These are phyloP conservation scores for Diaprepes abbreviatus DNA, from an alignment of 2,888 invertebrate species.

Conservation along the genomic window DNA sequence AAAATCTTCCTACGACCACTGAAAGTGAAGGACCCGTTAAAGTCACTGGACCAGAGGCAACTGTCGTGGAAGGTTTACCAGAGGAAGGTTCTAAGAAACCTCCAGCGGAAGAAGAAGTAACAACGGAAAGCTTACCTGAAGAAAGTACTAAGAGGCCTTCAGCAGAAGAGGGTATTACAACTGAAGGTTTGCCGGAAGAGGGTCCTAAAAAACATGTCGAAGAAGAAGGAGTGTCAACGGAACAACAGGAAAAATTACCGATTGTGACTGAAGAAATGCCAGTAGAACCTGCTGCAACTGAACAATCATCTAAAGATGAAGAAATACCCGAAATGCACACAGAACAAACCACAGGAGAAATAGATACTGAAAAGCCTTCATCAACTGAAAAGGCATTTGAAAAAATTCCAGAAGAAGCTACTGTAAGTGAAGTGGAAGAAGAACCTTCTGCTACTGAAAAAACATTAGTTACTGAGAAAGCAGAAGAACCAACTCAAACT, in stretches of 20 bases:
- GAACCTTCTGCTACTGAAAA: conserved; percentile 3
- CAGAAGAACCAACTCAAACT: neutral
- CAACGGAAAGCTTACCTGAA: neutral
- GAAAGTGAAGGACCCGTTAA: neutral
- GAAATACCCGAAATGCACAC: neutral
- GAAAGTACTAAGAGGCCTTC: neutral
- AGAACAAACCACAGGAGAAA: neutral
- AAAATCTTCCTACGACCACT: neutral
- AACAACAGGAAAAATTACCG: neutral
- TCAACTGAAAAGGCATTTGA: conserved; percentile 15
- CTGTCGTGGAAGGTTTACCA: neutral
- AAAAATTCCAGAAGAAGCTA: neutral
- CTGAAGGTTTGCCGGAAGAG: neutral
- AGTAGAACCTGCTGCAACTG: neutral
- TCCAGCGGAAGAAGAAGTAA: neutral
- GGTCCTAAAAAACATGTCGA: neutral
- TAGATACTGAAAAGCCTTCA: neutral
- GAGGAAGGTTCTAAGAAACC: neutral
- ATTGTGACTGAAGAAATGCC: conserved; percentile 3
- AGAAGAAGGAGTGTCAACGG: neutral
- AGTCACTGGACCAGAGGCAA: neutral
- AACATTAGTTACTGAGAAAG: too few relatives aligned
- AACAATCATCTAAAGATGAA: neutral
- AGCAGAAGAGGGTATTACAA: too few relatives aligned
- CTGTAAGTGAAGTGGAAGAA: conserved; percentile 13